Percentiles rank a stretch among this genome's conserved stretches.
Evolutionary conservation across 2,797 vertebrate species (phyloP).

Genomic region (Falco berigora): DNA sequence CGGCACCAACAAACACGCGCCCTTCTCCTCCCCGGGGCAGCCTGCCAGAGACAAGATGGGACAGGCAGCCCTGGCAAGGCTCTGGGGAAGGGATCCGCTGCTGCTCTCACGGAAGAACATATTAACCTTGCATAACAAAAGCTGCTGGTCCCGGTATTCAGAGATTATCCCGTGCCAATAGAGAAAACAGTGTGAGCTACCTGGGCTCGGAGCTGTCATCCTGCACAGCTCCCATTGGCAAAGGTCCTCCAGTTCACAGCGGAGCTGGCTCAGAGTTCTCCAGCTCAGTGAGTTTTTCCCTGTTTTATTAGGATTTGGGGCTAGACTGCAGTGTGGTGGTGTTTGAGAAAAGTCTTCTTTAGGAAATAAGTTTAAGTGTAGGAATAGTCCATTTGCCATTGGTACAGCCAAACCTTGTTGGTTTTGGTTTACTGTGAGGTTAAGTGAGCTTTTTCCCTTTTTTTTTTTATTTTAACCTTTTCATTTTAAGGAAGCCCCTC

Average conservation of each 20-base stretch:
- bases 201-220: neutral
- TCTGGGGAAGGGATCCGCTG: neutral
- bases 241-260: neutral
- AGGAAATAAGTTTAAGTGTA: neutral
- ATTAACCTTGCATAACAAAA: neutral
- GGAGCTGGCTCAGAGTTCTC: neutral
- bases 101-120: neutral
- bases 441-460: neutral
- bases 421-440: neutral
- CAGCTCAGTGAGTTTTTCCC: neutral
- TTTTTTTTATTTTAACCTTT: neutral
- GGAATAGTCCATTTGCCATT: neutral
- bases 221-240: neutral
- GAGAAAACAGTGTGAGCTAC: rapidly evolving
- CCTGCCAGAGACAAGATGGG: neutral
- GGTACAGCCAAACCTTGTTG: neutral
- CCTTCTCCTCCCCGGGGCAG: neutral
- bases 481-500: neutral
- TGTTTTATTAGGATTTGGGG: neutral
- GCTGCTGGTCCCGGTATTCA: rapidly evolving
- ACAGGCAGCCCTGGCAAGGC: neutral
- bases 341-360: neutral
- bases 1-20: neutral
- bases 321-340: neutral
- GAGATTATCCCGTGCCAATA: neutral